Evolutionary conservation across 1,140 invertebrate genomes (phyloP).

Genomic region (Mamestra configurata): DNA sequence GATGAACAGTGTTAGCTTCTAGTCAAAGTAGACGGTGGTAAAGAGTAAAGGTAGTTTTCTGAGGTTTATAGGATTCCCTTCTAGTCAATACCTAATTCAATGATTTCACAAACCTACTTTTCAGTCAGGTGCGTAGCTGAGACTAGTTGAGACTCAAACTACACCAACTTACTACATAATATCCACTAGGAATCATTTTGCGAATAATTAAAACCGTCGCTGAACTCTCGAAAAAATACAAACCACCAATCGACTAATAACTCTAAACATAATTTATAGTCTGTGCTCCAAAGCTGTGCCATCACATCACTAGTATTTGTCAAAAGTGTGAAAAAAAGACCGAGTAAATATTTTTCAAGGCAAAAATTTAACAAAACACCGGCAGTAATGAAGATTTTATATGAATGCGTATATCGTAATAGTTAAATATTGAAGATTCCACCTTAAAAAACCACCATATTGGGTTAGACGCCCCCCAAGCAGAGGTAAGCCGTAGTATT

Average conservation of each 20-base stretch:
- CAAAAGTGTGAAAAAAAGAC: slow-evolving; percentile 55
- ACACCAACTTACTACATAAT: no score
- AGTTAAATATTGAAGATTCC: slow-evolving; percentile 2
- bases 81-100: no score
- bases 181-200: no score
- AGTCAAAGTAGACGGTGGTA: no score
- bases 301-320: slow-evolving; percentile 59
- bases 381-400: slow-evolving; percentile 13
- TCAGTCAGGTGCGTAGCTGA: no score
- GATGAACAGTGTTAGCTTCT: no score
- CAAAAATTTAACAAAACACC: slow-evolving; percentile 31
- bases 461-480: neutral
- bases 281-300: neutral
- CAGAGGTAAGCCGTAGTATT: slow-evolving; percentile 42
- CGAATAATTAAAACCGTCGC: no score
- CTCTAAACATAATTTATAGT: neutral
- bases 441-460: neutral
- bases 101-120: no score
- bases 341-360: slow-evolving; percentile 66
- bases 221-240: no score
- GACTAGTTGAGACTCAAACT: no score
- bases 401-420: slow-evolving; percentile 33
- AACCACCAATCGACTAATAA: slow-evolving; percentile 6
- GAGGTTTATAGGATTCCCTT: no score
- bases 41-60: no score